Percentiles rank a stretch among this genome's conserved stretches.
These are phyloP conservation scores for Semotilus atromaculatus DNA, from an alignment of 2,797 vertebrate species.

Conservation along the genomic window DNA sequence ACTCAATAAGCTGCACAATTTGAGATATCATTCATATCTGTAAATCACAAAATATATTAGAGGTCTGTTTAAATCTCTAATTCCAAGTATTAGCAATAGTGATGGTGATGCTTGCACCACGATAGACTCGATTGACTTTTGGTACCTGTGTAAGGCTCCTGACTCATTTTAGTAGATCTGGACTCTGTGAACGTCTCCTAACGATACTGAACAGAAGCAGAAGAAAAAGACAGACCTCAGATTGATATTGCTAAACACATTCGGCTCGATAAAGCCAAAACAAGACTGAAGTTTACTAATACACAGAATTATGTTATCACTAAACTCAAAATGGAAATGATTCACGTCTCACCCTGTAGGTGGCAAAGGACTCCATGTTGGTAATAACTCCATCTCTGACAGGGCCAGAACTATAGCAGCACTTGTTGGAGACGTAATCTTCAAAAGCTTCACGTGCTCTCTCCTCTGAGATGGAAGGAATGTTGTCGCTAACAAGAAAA, in stretches of 20 bases:
- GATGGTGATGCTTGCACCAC: neutral
- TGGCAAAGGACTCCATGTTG: constrained; percentile 70
- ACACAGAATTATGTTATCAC: neutral
- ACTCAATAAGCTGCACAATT: neutral
- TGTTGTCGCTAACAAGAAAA: constrained; percentile 61
- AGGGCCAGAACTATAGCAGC: constrained; percentile 71
- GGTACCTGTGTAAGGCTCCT: constrained; percentile 65
- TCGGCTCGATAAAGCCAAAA: neutral
- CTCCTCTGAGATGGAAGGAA: constrained; percentile 72
- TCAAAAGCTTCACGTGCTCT: constrained; percentile 71
- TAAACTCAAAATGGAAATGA: neutral
- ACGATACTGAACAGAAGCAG: constrained; percentile 72
- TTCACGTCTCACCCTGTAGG: constrained; percentile 68
- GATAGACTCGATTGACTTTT: neutral
- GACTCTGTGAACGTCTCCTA: constrained; percentile 76
- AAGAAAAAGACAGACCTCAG: neutral
- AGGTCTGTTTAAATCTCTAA: constrained; percentile 63
- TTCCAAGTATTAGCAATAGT: constrained; percentile 76
- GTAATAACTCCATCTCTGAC: constrained; percentile 68
- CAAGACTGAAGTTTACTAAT: neutral
- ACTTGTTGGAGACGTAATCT: constrained; percentile 65
- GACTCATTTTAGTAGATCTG: constrained; percentile 66
- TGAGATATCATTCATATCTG: constrained; percentile 59
- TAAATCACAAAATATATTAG: neutral
- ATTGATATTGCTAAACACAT: neutral